Percentiles rank a stretch among this genome's conserved stretches.
Evolutionary conservation across 2,888 invertebrate species (phyloP).

Genomic region (Drosophila phalerata): DNA sequence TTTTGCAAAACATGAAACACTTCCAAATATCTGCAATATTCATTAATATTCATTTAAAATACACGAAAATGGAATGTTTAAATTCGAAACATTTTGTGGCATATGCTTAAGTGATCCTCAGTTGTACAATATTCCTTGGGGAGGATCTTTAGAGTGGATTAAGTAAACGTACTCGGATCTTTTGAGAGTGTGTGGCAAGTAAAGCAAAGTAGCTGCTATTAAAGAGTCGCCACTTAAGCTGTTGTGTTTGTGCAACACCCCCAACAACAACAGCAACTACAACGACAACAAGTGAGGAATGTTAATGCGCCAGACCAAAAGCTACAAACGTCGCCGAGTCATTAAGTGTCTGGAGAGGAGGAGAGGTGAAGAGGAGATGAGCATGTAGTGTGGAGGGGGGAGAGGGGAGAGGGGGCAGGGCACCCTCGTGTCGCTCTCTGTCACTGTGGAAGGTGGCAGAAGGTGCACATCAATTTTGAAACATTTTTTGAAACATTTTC

Average conservation of each 20-base stretch:
- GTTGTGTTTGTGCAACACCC: conserved; percentile 62
- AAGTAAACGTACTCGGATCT: conserved; percentile 36
- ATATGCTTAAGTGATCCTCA: conserved; percentile 41
- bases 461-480: conserved; percentile 77
- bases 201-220: conserved; percentile 53
- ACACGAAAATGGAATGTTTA: conserved; percentile 16
- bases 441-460: conserved; percentile 64
- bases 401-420: conserved; percentile 11
- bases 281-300: conserved; percentile 52
- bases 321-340: conserved; percentile 73
- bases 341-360: conserved; percentile 43
- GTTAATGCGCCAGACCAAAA: conserved; percentile 71
- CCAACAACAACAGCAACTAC: conserved; percentile 32
- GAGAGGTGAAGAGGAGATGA: not conserved
- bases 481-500: conserved; percentile 58
- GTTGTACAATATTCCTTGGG: conserved; percentile 37
- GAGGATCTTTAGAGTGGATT: conserved; percentile 46
- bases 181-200: conserved; percentile 32
- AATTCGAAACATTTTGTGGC: conserved; percentile 10
- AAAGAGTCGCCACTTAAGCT: conserved; percentile 62
- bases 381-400: too few species aligned
- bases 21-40: conserved; percentile 8
- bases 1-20: conserved; percentile 18
- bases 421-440: conserved; percentile 55
- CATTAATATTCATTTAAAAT: conserved; percentile 38